Evolutionary conservation across 2,888 invertebrate genomes (phyloP), one percentile per base, ranked within the genome.

Genomic region (Xanthorhoe spadicearia): DNA sequence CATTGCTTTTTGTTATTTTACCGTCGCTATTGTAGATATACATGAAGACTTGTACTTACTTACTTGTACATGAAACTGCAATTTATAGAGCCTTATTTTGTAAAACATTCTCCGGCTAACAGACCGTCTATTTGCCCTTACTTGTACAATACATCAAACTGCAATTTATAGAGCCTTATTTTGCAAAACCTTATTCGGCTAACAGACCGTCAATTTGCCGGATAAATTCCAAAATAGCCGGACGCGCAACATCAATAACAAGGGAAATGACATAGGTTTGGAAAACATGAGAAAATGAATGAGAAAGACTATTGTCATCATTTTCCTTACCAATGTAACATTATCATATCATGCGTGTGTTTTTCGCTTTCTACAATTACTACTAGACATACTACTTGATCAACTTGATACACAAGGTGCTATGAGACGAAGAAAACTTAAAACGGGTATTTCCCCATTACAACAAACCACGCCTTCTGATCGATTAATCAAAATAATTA

Each of bases 231-330:
- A 5, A 13, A 17, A 50, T 49, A 58, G 63, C 51, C 66, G 66
- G 63, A 52, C 35, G 6, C 15, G n/a, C n/a, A n/a, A 13, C 50
- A 13, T 51, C 51, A 57, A 28, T 50, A 17, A 52, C 9, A 19
- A 38, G 72, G 70, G 72, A 73, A 72, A 76, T 72, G 64, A 69
- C 58, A 57, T 73, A 56, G 55, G 56, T 72, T 77, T 71, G 69
- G 67, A 74, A 74, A 75, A 71, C 69, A 74, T 68, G 70, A 58
- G 76, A 81, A 71, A 76, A 77, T 66, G 49, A 43, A 54, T 68
- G 77, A 70, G 77, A 81, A 77, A 74, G 60, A 70, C 75, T 67
- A 81, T 80, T 80, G 79, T 80, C 67, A 61, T 1, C 38, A 61
- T 74, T 75, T 78, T 75, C 74, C 74, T 79, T 65, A 55, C 56